A percentile compares a stretch with the other conserved stretches of the same genome.
These are phyloP conservation scores for Lithosia quadra DNA, from an alignment of 2,888 invertebrate genomes.

Conservation along the genomic window DNA sequence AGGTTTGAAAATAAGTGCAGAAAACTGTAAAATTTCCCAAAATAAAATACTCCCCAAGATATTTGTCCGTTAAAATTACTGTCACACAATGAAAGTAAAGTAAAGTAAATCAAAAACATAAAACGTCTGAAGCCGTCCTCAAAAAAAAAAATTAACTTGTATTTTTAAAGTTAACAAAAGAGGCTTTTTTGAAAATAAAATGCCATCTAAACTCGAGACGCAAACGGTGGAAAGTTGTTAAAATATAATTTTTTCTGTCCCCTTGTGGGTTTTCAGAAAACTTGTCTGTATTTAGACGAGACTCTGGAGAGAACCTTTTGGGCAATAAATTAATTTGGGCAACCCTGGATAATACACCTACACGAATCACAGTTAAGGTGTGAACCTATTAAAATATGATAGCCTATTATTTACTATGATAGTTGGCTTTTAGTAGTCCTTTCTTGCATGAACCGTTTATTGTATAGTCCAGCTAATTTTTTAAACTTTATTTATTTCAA, in stretches of 20 bases:
- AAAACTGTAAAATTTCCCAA: too few species aligned
- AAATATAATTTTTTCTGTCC: conserved; percentile 38
- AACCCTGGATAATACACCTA: conserved; percentile 43
- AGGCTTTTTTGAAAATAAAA: conserved; percentile 25
- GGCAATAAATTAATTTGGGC: conserved; percentile 75
- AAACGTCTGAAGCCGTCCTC: conserved; percentile 12
- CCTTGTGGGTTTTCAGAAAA: conserved; percentile 28
- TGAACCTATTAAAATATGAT: conserved; percentile 29
- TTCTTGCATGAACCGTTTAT: background rate
- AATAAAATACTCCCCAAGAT: background rate
- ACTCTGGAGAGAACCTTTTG: conserved; percentile 61
- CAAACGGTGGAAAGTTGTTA: conserved; percentile 45
- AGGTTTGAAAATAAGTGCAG: too few species aligned
- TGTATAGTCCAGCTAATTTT: background rate
- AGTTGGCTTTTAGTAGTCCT: conserved; percentile 16
- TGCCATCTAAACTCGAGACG: conserved; percentile 29
- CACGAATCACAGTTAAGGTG: conserved; percentile 38
- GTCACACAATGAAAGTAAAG: too few species aligned
- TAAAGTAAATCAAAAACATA: conserved; percentile 14
- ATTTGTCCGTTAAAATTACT: conserved; percentile 1
- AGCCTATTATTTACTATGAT: conserved; percentile 8
- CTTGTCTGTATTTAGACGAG: conserved; percentile 43
- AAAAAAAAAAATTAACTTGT: conserved; percentile 25
- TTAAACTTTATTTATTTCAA: too few species aligned
- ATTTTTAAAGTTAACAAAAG: conserved; percentile 30